phyloP scores from a whole-genome alignment of 2,797 vertebrate species.

The Eptatretus atami region DNA sequence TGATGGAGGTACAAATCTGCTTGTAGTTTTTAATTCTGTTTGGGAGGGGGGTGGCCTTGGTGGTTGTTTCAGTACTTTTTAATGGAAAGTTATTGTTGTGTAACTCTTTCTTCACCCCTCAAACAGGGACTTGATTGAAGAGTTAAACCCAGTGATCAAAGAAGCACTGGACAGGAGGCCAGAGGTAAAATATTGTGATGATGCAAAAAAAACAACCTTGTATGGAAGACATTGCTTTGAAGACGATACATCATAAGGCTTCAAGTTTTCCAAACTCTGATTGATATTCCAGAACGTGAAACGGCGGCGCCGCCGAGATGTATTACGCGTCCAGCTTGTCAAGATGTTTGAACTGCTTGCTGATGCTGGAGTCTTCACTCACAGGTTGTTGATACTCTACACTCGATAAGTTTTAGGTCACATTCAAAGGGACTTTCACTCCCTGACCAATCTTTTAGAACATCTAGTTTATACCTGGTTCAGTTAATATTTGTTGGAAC shows the following conservation, averaged over 20 bases:
- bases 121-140: conserved; percentile 60
- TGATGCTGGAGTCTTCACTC: conserved; percentile 87
- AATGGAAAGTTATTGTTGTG: no score
- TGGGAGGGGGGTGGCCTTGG: not conserved
- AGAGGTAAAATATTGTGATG: conserved; percentile 31
- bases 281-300: conserved; percentile 56
- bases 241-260: no score
- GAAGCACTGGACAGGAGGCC: conserved; percentile 96
- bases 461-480: no score
- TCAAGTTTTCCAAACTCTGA: no score
- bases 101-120: conserved; percentile 9
- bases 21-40: not conserved
- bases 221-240: no score
- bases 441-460: no score
- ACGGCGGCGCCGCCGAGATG: conserved; percentile 85
- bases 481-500: no score
- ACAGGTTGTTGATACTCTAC: conserved; percentile 26
- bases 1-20: not conserved
- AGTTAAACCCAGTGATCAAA: conserved; percentile 95
- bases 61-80: no score
- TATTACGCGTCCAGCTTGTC: conserved; percentile 91
- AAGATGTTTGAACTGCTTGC: conserved; percentile 95
- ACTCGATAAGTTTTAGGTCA: not conserved
- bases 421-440: no score
- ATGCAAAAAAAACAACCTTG: no score